Conservation (phyloP, 2,888 invertebrate species). For the Salpingus planirostris region DNA sequence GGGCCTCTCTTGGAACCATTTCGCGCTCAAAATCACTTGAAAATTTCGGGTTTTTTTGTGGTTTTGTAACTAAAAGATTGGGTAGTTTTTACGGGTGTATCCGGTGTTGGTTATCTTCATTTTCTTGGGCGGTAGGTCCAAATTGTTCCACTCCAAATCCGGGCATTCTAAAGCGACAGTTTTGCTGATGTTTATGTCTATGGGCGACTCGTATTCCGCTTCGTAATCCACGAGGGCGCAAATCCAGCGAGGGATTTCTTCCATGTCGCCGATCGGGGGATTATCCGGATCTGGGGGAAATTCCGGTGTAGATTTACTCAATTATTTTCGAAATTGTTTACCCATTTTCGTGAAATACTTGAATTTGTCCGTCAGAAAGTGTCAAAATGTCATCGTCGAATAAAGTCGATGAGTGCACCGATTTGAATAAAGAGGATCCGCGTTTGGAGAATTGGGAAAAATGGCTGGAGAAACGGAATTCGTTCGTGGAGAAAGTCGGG, state of each 20-base stretch:
- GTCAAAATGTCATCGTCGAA: neutral
- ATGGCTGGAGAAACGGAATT: constrained; percentile 31
- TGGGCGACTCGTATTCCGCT: constrained; percentile 38
- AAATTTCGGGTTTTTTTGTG: neutral
- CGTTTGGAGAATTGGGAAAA: constrained; percentile 29
- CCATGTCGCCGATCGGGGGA: neutral
- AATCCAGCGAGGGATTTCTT: constrained; percentile 13
- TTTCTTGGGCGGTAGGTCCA: constrained; percentile 51
- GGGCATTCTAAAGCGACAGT: constrained; percentile 40
- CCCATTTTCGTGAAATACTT: too few relatives aligned
- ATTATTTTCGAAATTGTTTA: too few relatives aligned
- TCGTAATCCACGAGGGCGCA: constrained; percentile 30
- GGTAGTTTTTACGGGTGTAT: constrained; percentile 46
- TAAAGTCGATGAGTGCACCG: neutral
- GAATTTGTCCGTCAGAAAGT: too few relatives aligned
- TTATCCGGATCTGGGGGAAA: constrained; percentile 2
- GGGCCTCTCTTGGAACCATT: constrained; percentile 54
- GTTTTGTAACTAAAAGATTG: neutral
- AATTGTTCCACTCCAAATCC: constrained; percentile 49
- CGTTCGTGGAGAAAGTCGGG: constrained; percentile 20
- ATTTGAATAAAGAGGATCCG: constrained; percentile 13
- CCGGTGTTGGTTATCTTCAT: constrained; percentile 61
- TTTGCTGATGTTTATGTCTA: constrained; percentile 39
- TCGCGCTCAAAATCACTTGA: constrained; percentile 52
- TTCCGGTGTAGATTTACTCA: too few relatives aligned